Evolutionary conservation across 2,797 vertebrate species (phyloP), one percentile per base, ranked within the genome.

Genomic region (Protonibea diacanthus): DNA sequence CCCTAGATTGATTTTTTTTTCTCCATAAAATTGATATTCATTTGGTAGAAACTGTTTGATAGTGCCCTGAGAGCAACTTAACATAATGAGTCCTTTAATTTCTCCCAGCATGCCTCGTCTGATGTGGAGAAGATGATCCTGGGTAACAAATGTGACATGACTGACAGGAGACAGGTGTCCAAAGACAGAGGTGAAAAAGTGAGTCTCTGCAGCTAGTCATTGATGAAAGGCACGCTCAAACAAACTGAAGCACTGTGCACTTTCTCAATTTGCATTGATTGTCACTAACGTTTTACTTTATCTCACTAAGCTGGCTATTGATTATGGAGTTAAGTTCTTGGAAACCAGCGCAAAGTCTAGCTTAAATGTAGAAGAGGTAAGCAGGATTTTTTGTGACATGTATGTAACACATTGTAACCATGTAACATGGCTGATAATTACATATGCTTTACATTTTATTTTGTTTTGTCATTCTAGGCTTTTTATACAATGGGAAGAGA

Each of bases 81-180:
- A 1, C 53, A 20, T 75, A 59, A 80, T 27, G 7, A 60, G 56
- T 48, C n/a, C 65, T 72, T 63, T 60, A 33, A 49, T 29, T 65
- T 79, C 63, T 71, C 81, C 59, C 90, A 99, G 98, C 98, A 99
- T 73, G 98, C 98, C 42, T 99, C 98, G 9, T 97, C 97, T 53
- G 98, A 99, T 69, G 98, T 99, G 45, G 98, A 99, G 94, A 97
- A 97, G 89, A 99, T 99, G 97, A 96, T 99, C 91, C 91, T 99
- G 77, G 98, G 98, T 21, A 99, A 99, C 94, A 99, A 99, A 91
- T 99, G 97, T 80, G 98, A 99, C 91, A 99, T 99, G 98, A 97
- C 97, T 83, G 98, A 99, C 86, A 97, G 95, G 93, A 97, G 98
- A 94, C 98, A 99, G 95, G 98, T 99, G 83, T 99, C 98, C n/a